Evolutionary conservation across 2,797 vertebrate genomes (phyloP).

Genomic region (Lates japonicus): DNA sequence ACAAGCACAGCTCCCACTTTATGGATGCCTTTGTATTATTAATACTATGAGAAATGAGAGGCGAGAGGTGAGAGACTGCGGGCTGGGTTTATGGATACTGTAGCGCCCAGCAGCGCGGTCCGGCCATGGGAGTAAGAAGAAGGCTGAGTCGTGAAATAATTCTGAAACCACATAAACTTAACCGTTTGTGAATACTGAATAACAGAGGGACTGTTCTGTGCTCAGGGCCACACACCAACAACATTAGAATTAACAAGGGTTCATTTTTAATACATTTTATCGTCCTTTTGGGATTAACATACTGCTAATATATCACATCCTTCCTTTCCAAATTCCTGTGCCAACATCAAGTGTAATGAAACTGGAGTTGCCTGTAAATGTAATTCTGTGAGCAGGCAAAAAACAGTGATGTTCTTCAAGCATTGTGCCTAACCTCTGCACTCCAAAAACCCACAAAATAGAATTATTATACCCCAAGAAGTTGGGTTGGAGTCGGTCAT

Average conservation of each 20-base stretch:
- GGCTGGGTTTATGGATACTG: conserved; percentile 70
- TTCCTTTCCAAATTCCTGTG: conserved; percentile 69
- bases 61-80: conserved; percentile 71
- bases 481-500: conserved; percentile 59
- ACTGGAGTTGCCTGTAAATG: conserved; percentile 56
- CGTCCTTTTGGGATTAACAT: conserved; percentile 55
- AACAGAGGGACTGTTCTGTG: conserved; percentile 59
- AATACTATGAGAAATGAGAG: conserved; percentile 81
- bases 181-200: conserved; percentile 53
- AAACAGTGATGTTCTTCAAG: conserved; percentile 52
- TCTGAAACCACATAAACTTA: conserved; percentile 71
- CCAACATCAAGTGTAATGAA: conserved; percentile 70
- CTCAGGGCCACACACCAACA: conserved; percentile 75
- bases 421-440: conserved; percentile 57
- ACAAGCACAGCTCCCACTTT: conserved; percentile 75
- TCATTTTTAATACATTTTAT: conserved; percentile 68
- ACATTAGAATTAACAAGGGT: conserved; percentile 68
- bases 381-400: conserved; percentile 50
- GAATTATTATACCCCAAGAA: conserved; percentile 66
- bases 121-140: conserved; percentile 41
- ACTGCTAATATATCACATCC: conserved; percentile 75
- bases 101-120: conserved; percentile 54
- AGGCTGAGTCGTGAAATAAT: conserved; percentile 65
- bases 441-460: conserved; percentile 66
- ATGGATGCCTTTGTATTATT: conserved; percentile 85